Percentiles rank a stretch among this genome's conserved stretches.
These are phyloP conservation scores for Callosobruchus maculatus DNA, from an alignment of 2,888 invertebrate genomes.

Conservation along the genomic window DNA sequence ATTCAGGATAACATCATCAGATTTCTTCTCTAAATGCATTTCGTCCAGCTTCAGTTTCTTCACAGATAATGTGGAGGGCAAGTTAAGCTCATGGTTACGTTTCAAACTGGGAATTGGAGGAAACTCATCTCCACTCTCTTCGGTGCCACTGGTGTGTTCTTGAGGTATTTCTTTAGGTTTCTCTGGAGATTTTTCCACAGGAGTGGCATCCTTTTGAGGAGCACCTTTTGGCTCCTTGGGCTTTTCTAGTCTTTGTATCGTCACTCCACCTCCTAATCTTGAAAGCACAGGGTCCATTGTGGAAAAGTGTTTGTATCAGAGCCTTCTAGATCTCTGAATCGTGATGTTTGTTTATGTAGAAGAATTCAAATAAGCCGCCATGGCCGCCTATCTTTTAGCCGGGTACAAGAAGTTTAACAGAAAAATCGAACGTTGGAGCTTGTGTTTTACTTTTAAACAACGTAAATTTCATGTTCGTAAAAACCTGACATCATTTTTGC, in stretches of 20 bases:
- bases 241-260: conserved; percentile 53
- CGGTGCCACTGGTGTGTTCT: conserved; percentile 20
- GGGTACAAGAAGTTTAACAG: conserved; percentile 23
- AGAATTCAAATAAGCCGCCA: conserved; percentile 39
- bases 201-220: conserved; percentile 24
- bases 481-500: not conserved
- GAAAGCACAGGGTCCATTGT: conserved; percentile 55
- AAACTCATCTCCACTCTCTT: conserved; percentile 31
- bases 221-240: conserved; percentile 42
- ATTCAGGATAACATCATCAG: conserved; percentile 27
- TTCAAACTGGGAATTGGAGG: conserved; percentile 25
- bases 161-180: conserved; percentile 24
- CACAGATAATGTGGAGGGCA: conserved; percentile 8
- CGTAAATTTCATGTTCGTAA: not conserved
- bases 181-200: conserved; percentile 27
- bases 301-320: not conserved
- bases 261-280: conserved; percentile 56
- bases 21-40: conserved; percentile 25
- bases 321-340: not conserved
- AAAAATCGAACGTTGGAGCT: conserved; percentile 8
- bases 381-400: conserved; percentile 26
- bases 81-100: conserved; percentile 2
- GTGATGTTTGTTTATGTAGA: conserved; percentile 29
- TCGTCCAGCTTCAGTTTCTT: conserved; percentile 34
- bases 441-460: not conserved